Evolutionary conservation across 2,888 invertebrate genomes (phyloP), one percentile per base, ranked within the genome.

Genomic region (Aphrophora alni): DNA sequence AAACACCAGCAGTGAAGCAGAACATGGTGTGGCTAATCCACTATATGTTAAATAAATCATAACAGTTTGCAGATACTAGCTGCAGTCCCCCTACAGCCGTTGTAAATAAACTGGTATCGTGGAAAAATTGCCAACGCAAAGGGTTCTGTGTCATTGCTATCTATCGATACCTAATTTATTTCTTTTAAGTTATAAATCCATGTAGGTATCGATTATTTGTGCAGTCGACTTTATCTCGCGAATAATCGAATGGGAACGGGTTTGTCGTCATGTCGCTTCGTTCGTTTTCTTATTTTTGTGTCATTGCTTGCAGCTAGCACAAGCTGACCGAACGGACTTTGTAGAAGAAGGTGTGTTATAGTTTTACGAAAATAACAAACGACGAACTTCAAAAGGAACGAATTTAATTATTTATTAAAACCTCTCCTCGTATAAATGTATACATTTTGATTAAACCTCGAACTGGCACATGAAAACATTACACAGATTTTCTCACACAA

Each of bases 131-230:
- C 59, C 8, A 59, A n/a, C 21, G 5, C n/a, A 44, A 10, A 21
- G 59, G n/a, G 5, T 21, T n/a, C 59, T 21, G 59, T 59, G 59
- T 59, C 59, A 21, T 21, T 21, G 59, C 59, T 59, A 59, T 59
- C 59, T 59, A 59, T 59, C 59, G 21, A 21, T n/a, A 59, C 21
- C 21, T 59, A 59, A 59, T 59, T 59, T 59, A 59, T 59, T 59
- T 59, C 59, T 59, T 59, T 59, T 59, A 59, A 59, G 59, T 59
- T 59, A 59, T 59, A 59, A 59, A 59, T 59, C 59, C 59, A 21
- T 21, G 59, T 59, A 59, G 59, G 59, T 59, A 59, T 59, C 59
- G 59, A 59, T 59, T 59, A 59, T 59, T 59, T 59, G 59, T 59
- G 59, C 59, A 59, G 59, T 59, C 59, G 59, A 59, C 59, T 59